phyloP scores from a whole-genome alignment of 2,797 vertebrate species.

The Galago senegalensis region DNA sequence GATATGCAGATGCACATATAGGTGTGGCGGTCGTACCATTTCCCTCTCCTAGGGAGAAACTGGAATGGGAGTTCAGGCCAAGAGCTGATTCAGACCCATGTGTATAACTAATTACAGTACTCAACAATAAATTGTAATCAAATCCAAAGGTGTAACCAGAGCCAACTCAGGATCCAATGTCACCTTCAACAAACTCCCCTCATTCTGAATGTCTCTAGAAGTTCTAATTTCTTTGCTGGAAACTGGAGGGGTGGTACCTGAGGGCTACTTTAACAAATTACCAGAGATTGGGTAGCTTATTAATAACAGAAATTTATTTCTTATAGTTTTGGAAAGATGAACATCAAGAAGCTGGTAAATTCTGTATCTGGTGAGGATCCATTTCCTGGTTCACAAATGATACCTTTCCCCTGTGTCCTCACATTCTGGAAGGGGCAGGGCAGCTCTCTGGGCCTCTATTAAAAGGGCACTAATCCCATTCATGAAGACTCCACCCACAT shows the following conservation, averaged over 20 bases:
- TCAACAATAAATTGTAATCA: constrained; percentile 55
- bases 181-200: not conserved
- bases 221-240: constrained; percentile 23
- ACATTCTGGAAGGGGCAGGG: not conserved
- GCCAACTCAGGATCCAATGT: constrained; percentile 1
- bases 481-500: not conserved
- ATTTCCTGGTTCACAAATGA: not conserved
- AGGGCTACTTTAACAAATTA: not conserved
- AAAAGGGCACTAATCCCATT: not conserved
- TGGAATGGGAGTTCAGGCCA: not conserved
- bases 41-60: not conserved
- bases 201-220: not conserved
- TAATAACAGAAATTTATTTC: not conserved
- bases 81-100: constrained; percentile 30
- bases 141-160: constrained; percentile 31
- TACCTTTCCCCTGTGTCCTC: not conserved
- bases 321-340: not conserved
- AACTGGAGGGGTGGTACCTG: not conserved
- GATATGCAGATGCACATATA: not conserved
- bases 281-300: not conserved
- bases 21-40: not conserved
- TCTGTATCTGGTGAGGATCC: not conserved
- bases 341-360: not conserved
- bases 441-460: not conserved
- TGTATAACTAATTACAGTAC: constrained; percentile 52